Evolutionary conservation across 1,140 invertebrate species (phyloP), one percentile per base, ranked within the genome.

Genomic region (Drosophila lacteicornis): DNA sequence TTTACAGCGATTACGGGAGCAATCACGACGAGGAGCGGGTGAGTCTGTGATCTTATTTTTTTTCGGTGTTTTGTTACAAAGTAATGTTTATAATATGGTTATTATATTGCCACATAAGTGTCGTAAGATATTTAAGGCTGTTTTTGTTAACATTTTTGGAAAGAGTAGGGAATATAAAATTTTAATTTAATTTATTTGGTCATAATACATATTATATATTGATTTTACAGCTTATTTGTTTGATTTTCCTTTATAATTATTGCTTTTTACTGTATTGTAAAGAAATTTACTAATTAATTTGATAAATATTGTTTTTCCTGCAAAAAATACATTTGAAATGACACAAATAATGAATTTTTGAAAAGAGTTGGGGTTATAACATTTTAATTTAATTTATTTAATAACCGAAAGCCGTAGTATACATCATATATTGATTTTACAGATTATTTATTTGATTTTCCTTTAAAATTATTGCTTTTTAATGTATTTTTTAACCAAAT

Each of bases 21-120:
- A 80, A 82, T 50, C 82, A 91, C 63, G 78, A 81, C 63, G 80
- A 79, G 59, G 49, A 69, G 53, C 36, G 75, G 69, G 75, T 82
- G 36, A 77, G 70, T 62, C n/a, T 33, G n/a, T 27, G 25, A 63
- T 36, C 53, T 25, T 55, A 55, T 55, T 40, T 46, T 46, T 22
- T 22, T 5, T 46, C 19, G 5, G 11, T 61, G 15, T 36, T 38
- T 27, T 11, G 6, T 5, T 57, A 30, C 25, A 22, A 15, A 8
- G 42, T 15, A 19, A 42, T 25, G 0, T n/a, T 57, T 7, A 4
- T 56, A 12, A 12, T 42, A n/a, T n/a, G 2, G 19, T 36, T 1
- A 9, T 15, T 8, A 3, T 12, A 19, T 15, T 36, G 17, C 33
- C 11, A 5, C 30, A 36, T 15, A 17, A 55, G 22, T 22, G 12